Percentiles rank a stretch among this genome's conserved stretches.
These are phyloP conservation scores for Parasteatoda tepidariorum DNA, from an alignment of 1,140 invertebrate genomes.

Conservation along the genomic window DNA sequence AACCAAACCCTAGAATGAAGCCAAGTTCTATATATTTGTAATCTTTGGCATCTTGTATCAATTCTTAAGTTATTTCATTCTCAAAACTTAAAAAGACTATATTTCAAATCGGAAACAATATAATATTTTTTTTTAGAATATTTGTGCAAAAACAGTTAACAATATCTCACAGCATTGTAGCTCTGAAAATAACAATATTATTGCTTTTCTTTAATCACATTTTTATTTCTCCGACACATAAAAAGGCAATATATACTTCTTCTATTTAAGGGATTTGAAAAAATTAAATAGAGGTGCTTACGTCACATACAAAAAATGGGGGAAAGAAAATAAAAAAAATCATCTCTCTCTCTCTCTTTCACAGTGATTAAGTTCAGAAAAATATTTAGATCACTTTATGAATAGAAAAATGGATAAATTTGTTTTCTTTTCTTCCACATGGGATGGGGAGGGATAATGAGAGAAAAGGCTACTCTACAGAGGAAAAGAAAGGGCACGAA, in stretches of 20 bases:
- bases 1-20: not conserved
- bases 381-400: slow-evolving; percentile 55
- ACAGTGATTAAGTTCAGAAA: slow-evolving; percentile 52
- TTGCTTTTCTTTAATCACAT: slow-evolving; percentile 45
- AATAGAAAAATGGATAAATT: slow-evolving; percentile 52
- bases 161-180: slow-evolving; percentile 28
- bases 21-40: slow-evolving; percentile 16
- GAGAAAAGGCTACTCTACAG: slow-evolving; percentile 31
- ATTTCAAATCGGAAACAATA: slow-evolving; percentile 2
- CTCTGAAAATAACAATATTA: slow-evolving; percentile 51
- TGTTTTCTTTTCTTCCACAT: not conserved
- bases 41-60: slow-evolving; percentile 57
- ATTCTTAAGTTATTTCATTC: not conserved
- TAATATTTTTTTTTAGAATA: slow-evolving; percentile 3
- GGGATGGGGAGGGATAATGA: slow-evolving; percentile 11
- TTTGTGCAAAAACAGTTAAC: slow-evolving; percentile 23
- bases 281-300: not conserved
- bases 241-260: slow-evolving; percentile 13
- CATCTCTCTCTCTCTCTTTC: slow-evolving; percentile 11
- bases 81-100: not conserved
- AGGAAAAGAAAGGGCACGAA: slow-evolving; percentile 47
- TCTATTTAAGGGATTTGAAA: not conserved
- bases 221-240: slow-evolving; percentile 33
- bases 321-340: slow-evolving; percentile 15
- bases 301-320: slow-evolving; percentile 16